Evolutionary conservation across 2,113 vertebrate species (phyloP).

Genomic region (Campylomormyrus numenius): DNA sequence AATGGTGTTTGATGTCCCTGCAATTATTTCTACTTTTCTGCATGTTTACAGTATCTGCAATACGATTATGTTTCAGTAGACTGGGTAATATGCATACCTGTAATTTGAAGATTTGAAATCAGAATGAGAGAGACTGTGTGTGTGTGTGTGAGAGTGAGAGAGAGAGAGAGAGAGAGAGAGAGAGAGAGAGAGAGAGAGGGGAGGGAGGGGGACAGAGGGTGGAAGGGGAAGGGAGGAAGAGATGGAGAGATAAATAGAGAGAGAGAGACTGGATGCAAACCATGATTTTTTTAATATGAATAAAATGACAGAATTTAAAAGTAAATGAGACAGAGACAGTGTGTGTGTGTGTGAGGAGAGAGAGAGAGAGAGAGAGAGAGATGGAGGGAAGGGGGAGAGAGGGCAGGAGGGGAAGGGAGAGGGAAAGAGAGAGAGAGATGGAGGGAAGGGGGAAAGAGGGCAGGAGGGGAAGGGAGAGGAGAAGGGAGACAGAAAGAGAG

Average conservation of each 20-base stretch:
- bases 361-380: too few relatives aligned
- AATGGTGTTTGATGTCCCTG: neutral
- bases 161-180: too few relatives aligned
- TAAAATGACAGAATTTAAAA: neutral
- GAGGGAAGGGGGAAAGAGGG: too few relatives aligned
- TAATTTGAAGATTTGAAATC: neutral
- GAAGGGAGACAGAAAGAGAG: neutral
- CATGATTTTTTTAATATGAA: neutral
- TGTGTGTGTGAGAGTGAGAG: too few relatives aligned
- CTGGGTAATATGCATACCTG: neutral
- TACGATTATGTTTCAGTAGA: neutral
- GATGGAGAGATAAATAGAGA: neutral
- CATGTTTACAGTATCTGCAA: neutral
- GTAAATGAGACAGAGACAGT: too few relatives aligned
- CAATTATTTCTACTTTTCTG: neutral
- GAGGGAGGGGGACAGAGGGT: neutral
- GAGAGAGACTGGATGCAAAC: neutral
- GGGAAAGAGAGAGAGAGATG: too few relatives aligned
- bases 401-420: too few relatives aligned
- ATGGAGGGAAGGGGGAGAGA: too few relatives aligned
- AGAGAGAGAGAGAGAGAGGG: too few relatives aligned
- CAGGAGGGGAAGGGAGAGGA: neutral
- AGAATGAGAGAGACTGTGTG: neutral
- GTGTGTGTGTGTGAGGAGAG: too few relatives aligned
- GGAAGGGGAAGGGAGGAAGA: neutral